Percentiles rank a stretch among this genome's conserved stretches.
Evolutionary conservation across 2,797 vertebrate species (phyloP).

Genomic region (Lycodopsis pacificus): DNA sequence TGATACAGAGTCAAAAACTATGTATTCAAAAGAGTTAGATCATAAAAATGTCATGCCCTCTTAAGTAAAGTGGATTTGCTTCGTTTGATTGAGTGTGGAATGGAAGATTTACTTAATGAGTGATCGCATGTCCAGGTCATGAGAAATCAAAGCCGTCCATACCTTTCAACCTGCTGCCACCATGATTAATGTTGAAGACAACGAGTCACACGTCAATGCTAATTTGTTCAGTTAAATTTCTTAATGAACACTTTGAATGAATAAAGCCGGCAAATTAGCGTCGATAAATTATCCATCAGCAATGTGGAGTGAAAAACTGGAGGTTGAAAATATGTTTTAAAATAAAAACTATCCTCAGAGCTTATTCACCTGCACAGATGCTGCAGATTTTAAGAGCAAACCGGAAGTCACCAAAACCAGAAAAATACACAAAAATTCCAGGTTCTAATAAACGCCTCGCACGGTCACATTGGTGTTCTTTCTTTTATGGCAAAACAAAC

Average conservation of each 20-base stretch:
- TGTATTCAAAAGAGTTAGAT: constrained; percentile 12
- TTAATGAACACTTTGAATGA: constrained; percentile 59
- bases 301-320: constrained; percentile 19
- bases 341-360: constrained; percentile 6
- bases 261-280: constrained; percentile 66
- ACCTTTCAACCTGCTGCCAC: constrained; percentile 46
- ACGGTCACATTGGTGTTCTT: constrained; percentile 60
- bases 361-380: constrained; percentile 6
- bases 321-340: constrained; percentile 14
- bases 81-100: constrained; percentile 26
- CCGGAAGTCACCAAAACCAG: constrained; percentile 14
- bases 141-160: constrained; percentile 61
- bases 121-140: constrained; percentile 57
- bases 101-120: constrained; percentile 35
- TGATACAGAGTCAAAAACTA: neutral
- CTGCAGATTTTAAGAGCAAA: constrained; percentile 17
- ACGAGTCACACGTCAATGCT: constrained; percentile 52
- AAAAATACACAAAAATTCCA: constrained; percentile 55
- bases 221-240: constrained; percentile 65
- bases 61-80: constrained; percentile 26
- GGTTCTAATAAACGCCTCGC: constrained; percentile 38
- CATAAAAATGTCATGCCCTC: neutral
- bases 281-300: constrained; percentile 62
- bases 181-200: constrained; percentile 62
- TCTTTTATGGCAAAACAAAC: constrained; percentile 71